Conservation (phyloP, 2,113 vertebrate genomes). For the Sebastes schlegelii region DNA sequence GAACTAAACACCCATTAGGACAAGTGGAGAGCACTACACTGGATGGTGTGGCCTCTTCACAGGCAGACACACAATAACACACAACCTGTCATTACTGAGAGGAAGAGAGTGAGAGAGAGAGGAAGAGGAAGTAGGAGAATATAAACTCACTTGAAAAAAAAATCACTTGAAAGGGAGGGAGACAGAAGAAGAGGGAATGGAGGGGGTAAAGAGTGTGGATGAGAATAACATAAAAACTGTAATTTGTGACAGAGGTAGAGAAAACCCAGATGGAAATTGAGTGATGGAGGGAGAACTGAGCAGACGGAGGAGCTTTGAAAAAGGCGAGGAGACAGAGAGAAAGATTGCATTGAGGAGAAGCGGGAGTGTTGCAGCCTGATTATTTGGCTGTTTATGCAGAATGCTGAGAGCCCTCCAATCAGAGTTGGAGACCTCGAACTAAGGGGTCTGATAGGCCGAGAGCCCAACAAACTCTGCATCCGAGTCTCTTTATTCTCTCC, state of each 20-base stretch:
- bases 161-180: conserved; percentile 64
- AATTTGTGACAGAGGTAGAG: conserved; percentile 66
- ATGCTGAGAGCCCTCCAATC: conserved; percentile 80
- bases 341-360: conserved; percentile 45
- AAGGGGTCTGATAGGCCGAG: conserved; percentile 71
- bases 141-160: conserved; percentile 65
- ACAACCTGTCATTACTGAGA: conserved; percentile 75
- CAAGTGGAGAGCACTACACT: conserved; percentile 74
- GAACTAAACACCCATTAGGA: conserved; percentile 73
- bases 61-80: conserved; percentile 76
- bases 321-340: conserved; percentile 51
- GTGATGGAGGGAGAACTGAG: conserved; percentile 45
- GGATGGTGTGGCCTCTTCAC: conserved; percentile 70
- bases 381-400: conserved; percentile 80
- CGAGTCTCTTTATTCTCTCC: conserved; percentile 58
- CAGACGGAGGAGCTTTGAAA: conserved; percentile 49
- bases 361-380: conserved; percentile 68
- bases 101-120: conserved; percentile 17
- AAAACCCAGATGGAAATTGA: conserved; percentile 57
- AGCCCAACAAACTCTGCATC: conserved; percentile 67
- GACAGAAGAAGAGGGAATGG: conserved; percentile 39
- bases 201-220: conserved; percentile 30
- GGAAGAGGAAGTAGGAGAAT: conserved; percentile 29
- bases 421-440: conserved; percentile 71
- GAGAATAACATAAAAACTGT: conserved; percentile 71